Conservation (phyloP, 2,888 invertebrate genomes). For the Volucella inflata region DNA sequence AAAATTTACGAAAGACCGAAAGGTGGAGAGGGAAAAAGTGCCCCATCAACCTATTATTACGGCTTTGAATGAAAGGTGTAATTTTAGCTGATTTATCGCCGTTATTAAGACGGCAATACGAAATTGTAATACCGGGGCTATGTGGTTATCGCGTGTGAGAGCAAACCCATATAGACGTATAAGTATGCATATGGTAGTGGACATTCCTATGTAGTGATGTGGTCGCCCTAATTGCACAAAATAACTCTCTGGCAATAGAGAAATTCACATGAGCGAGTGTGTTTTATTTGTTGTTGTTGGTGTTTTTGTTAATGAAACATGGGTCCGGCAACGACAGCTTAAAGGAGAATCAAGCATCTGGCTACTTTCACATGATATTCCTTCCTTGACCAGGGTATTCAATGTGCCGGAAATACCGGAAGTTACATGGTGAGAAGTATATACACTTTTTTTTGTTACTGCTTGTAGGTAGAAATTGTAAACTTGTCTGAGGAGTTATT, state of each 20-base stretch:
- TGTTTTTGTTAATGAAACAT: background rate
- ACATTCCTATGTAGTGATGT: constrained; percentile 37
- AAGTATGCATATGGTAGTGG: background rate
- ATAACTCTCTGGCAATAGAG: constrained; percentile 57
- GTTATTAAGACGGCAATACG: constrained; percentile 80
- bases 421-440: constrained; percentile 10
- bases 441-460: background rate
- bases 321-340: constrained; percentile 6
- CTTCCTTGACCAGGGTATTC: constrained; percentile 17
- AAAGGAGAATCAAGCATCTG: constrained; percentile 52
- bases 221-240: constrained; percentile 58
- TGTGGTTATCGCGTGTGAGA: constrained; percentile 65
- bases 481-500: too few species aligned
- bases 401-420: constrained; percentile 33
- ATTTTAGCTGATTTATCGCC: constrained; percentile 83
- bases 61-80: constrained; percentile 82
- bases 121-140: constrained; percentile 62
- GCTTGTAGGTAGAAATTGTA: too few species aligned
- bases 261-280: constrained; percentile 65
- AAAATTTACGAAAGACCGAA: constrained; percentile 35
- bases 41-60: constrained; percentile 72
- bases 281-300: background rate
- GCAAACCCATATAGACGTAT: background rate
- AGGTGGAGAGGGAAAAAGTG: constrained; percentile 21
- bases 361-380: constrained; percentile 49